phyloP scores from a whole-genome alignment of 2,113 vertebrate species.

The Psittacus erithacus region DNA sequence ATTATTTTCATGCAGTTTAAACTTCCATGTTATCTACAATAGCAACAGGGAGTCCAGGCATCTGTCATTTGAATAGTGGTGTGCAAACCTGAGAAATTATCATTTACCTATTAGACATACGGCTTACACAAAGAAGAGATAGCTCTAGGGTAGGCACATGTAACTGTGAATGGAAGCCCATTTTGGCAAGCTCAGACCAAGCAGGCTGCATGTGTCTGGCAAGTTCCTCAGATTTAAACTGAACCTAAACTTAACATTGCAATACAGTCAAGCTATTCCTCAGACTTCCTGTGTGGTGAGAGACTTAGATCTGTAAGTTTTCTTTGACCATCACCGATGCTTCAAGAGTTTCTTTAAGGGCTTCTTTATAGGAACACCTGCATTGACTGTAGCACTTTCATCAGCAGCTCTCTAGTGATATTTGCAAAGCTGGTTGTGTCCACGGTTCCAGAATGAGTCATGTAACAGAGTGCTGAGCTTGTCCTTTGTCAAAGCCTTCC shows the following conservation, averaged over 20 bases:
- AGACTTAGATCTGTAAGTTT: slow-evolving; percentile 21
- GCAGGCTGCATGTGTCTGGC: neutral
- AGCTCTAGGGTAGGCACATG: neutral
- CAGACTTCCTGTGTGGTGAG: neutral
- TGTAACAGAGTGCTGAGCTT: slow-evolving; percentile 7
- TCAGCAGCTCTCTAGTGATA: neutral
- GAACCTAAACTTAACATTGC: neutral
- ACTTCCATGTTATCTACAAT: neutral
- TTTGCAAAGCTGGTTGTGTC: slow-evolving; percentile 48
- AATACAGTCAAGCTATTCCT: neutral
- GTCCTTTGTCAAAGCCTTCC: slow-evolving; percentile 14
- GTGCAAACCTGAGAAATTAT: neutral
- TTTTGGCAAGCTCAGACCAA: neutral
- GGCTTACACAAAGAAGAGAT: neutral
- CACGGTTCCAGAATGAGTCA: slow-evolving; percentile 9
- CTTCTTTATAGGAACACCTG: slow-evolving; percentile 34
- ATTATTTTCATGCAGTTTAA: neutral
- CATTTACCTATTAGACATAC: neutral
- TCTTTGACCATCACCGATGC: slow-evolving; percentile 15
- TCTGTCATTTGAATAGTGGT: neutral
- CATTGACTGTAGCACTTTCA: slow-evolving; percentile 5
- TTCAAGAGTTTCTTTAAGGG: slow-evolving; percentile 48
- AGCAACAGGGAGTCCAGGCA: neutral
- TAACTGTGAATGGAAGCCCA: neutral
- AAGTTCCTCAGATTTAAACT: neutral